Evolutionary conservation across 1,140 invertebrate species (phyloP).

Genomic region (Leucophenga varia): DNA sequence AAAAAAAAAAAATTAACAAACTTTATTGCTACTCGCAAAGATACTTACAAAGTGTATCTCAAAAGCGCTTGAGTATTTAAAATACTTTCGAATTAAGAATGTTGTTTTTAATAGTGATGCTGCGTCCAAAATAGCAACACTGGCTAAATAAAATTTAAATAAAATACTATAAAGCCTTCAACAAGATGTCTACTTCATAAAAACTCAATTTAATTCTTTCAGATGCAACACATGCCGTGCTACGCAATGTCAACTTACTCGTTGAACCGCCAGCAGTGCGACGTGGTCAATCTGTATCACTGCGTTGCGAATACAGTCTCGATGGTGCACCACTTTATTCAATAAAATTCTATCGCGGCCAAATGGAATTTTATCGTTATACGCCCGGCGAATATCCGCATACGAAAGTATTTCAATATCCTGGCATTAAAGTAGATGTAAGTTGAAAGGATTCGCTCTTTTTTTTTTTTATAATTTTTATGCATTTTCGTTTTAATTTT

Average conservation of each 20-base stretch:
- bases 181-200: too few relatives aligned
- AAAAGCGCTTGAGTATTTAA: too few relatives aligned
- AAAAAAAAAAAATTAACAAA: too few relatives aligned
- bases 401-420: constrained; percentile 70
- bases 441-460: constrained; percentile 57
- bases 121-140: too few relatives aligned
- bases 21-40: too few relatives aligned
- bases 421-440: constrained; percentile 75
- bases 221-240: constrained; percentile 42
- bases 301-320: constrained; percentile 74
- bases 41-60: too few relatives aligned
- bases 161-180: too few relatives aligned
- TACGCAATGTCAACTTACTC: constrained; percentile 59
- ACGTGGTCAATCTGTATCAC: constrained; percentile 65
- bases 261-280: constrained; percentile 63
- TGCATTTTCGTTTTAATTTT: constrained; percentile 29
- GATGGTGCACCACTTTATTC: constrained; percentile 74
- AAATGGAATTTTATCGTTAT: constrained; percentile 75
- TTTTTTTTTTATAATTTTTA: constrained; percentile 2
- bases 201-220: too few relatives aligned
- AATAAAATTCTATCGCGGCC: constrained; percentile 76
- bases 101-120: too few relatives aligned
- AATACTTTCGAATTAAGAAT: too few relatives aligned
- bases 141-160: too few relatives aligned
- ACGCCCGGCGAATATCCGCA: constrained; percentile 68